phyloP scores from a whole-genome alignment of 2,888 invertebrate species.

The Drosophila nr. perissopoda region DNA sequence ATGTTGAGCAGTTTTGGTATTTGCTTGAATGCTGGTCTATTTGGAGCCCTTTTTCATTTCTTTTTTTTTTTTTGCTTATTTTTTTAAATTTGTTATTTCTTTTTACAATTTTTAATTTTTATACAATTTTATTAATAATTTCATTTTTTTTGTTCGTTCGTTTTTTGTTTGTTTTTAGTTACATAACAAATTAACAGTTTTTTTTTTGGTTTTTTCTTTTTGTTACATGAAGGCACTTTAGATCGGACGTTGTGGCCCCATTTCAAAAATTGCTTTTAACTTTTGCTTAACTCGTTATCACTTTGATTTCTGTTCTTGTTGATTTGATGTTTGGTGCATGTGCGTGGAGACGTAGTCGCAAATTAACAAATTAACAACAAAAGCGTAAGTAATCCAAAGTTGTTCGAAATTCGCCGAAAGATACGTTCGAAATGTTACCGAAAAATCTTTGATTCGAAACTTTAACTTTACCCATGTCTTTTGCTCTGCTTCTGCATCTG shows the following conservation, averaged over 20 bases:
- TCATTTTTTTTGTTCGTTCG: conserved; percentile 62
- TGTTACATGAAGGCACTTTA: conserved; percentile 94
- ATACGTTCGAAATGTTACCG: conserved; percentile 75
- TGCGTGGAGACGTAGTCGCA: conserved; percentile 70
- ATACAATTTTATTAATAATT: conserved; percentile 90
- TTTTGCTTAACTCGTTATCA: conserved; percentile 85
- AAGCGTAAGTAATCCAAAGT: conserved; percentile 72
- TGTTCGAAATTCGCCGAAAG: conserved; percentile 76
- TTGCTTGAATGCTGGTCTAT: conserved; percentile 87
- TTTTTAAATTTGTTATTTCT: conserved; percentile 92
- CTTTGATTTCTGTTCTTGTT: conserved; percentile 77
- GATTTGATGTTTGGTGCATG: conserved; percentile 55
- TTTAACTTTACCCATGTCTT: conserved; percentile 70
- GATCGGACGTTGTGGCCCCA: conserved; percentile 97
- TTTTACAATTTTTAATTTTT: conserved; percentile 87
- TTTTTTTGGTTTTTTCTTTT: conserved; percentile 80
- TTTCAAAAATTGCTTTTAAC: conserved; percentile 86
- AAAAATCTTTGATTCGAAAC: conserved; percentile 75
- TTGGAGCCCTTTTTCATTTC: conserved; percentile 90
- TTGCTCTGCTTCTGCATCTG: conserved; percentile 55
- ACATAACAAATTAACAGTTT: conserved; percentile 93
- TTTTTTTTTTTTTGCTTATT: conserved; percentile 86
- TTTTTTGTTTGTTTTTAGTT: conserved; percentile 85
- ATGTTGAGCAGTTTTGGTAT: conserved; percentile 63
- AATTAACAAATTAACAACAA: conserved; percentile 75